These are phyloP conservation scores for Apeltes quadracus DNA, from an alignment of 2,113 vertebrate species.

Conservation along the genomic window DNA sequence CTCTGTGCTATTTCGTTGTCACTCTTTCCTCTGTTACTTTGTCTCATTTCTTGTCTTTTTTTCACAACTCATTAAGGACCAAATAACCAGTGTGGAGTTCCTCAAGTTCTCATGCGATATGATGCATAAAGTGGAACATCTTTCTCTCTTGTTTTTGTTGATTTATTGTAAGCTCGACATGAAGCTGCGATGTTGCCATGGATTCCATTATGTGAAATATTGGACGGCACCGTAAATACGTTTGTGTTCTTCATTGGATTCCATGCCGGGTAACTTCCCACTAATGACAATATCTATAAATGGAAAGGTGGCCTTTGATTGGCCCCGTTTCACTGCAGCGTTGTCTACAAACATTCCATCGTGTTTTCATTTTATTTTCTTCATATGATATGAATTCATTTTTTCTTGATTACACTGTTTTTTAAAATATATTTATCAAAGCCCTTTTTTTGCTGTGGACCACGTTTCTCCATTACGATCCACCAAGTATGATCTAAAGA, in stretches of 20 bases:
- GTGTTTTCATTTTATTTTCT: not conserved
- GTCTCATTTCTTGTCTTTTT: not conserved
- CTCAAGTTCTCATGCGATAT: not conserved
- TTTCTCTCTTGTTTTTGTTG: not conserved
- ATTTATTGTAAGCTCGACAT: constrained; percentile 3
- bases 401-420: not conserved
- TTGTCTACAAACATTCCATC: constrained; percentile 27
- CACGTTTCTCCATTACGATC: constrained; percentile 8
- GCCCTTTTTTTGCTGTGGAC: not conserved
- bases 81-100: constrained; percentile 43
- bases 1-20: constrained; percentile 8
- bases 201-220: not conserved
- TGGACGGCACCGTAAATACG: constrained; percentile 3
- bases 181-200: not conserved
- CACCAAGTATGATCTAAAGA: constrained; percentile 13
- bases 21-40: not conserved
- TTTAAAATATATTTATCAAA: not conserved
- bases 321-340: not conserved
- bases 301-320: not conserved
- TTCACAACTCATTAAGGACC: constrained; percentile 51
- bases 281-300: constrained; percentile 7
- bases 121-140: constrained; percentile 12
- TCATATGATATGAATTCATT: not conserved
- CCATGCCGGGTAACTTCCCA: not conserved
- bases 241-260: not conserved